These are phyloP conservation scores for Drosophila virilis DNA, from an alignment of 1,140 invertebrate genomes.

Conservation along the genomic window DNA sequence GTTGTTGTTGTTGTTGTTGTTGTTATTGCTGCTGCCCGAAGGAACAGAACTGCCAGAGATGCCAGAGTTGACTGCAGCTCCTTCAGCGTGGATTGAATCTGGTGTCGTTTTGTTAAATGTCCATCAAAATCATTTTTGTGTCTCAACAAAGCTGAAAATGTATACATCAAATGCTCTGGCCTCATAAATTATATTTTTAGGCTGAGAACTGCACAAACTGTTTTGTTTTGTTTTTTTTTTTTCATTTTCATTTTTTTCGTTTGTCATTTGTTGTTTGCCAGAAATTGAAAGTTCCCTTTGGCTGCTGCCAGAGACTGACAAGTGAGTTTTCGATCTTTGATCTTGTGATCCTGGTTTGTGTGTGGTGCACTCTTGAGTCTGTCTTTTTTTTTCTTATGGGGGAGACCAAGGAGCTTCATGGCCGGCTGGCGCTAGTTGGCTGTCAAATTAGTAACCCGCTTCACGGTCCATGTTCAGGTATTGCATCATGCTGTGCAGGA, in stretches of 20 bases:
- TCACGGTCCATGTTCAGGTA: conserved; percentile 60
- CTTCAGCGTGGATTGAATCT: conserved; percentile 31
- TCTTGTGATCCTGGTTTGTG: conserved; percentile 21
- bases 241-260: no score
- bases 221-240: no score
- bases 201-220: neutral
- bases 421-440: conserved; percentile 67
- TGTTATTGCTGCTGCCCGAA: neutral
- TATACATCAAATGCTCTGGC: conserved; percentile 75
- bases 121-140: conserved; percentile 82
- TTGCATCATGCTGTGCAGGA: conserved; percentile 28
- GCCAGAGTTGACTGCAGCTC: conserved; percentile 13
- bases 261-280: neutral
- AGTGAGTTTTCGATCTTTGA: conserved; percentile 44
- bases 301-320: conserved; percentile 52
- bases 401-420: neutral
- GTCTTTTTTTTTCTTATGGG: conserved; percentile 9
- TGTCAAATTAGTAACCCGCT: conserved; percentile 76
- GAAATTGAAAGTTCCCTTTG: conserved; percentile 65
- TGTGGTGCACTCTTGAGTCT: conserved; percentile 17
- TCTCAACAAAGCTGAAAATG: conserved; percentile 75
- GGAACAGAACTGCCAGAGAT: conserved; percentile 45
- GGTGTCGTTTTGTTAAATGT: conserved; percentile 82
- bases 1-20: conserved; percentile 23
- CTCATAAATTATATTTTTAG: conserved; percentile 76